phyloP scores from a whole-genome alignment of 2,113 vertebrate species.

The Chloroceryle aenea region DNA sequence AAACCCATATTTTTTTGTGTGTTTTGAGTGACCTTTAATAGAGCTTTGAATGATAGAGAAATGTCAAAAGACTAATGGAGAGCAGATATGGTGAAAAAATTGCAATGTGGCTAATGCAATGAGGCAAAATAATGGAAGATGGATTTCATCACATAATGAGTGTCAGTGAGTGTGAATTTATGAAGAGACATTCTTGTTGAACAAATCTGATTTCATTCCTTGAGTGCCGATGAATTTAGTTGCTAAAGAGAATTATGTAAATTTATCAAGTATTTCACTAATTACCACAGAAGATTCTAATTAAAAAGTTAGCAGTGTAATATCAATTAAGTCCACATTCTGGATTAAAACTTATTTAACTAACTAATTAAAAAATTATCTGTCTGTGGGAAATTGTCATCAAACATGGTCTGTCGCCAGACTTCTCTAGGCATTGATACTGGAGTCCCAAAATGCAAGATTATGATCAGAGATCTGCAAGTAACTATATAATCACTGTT shows the following conservation, averaged over 20 bases:
- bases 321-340: background rate
- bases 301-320: constrained; percentile 17
- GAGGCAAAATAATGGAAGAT: background rate
- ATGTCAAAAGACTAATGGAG: background rate
- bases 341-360: constrained; percentile 36
- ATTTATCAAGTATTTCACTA: constrained; percentile 29
- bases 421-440: background rate
- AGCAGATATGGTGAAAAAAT: background rate
- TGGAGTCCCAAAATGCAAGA: background rate
- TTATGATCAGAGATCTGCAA: background rate
- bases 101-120: background rate
- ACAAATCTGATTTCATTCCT: background rate
- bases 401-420: background rate
- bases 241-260: constrained; percentile 4
- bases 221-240: background rate
- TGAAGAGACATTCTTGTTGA: background rate
- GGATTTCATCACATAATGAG: background rate
- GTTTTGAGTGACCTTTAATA: background rate
- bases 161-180: background rate
- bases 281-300: constrained; percentile 14
- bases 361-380: constrained; percentile 39
- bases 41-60: background rate
- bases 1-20: too few species aligned
- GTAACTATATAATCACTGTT: background rate
- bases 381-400: background rate